Percentiles rank a stretch among this genome's conserved stretches.
These are phyloP conservation scores for Sinocyclocheilus anshuiensis DNA, from an alignment of 2,113 vertebrate species.

Conservation along the genomic window DNA sequence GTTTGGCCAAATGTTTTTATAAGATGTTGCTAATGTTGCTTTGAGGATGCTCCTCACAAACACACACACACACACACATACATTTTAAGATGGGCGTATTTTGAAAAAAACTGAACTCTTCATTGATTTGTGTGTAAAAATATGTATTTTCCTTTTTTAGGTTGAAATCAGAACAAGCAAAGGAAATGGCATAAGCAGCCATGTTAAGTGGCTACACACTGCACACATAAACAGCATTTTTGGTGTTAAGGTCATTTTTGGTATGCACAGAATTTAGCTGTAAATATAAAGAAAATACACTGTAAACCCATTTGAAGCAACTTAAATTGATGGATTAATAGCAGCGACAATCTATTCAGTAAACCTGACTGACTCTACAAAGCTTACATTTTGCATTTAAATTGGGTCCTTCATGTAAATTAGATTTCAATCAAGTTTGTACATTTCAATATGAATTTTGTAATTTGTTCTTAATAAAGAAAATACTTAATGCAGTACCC, in stretches of 20 bases:
- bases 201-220: not conserved
- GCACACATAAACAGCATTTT: not conserved
- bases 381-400: not conserved
- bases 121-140: constrained; percentile 68
- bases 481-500: not conserved
- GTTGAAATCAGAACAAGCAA: not conserved
- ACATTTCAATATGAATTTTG: not conserved
- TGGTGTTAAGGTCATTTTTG: not conserved
- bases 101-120: constrained; percentile 24
- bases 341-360: not conserved
- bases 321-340: not conserved
- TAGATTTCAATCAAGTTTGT: not conserved
- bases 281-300: not conserved
- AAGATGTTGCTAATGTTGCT: constrained; percentile 25
- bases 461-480: not conserved
- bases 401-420: not conserved
- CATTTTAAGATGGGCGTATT: not conserved
- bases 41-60: not conserved
- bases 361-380: not conserved
- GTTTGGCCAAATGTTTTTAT: constrained; percentile 32
- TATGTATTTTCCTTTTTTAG: not conserved
- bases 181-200: not conserved
- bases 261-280: not conserved
- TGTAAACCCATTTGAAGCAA: not conserved
- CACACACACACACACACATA: not conserved